These are phyloP conservation scores for Montipora efflorescens DNA, from an alignment of 64 coral and sea anemone genomes.

Conservation along the genomic window DNA sequence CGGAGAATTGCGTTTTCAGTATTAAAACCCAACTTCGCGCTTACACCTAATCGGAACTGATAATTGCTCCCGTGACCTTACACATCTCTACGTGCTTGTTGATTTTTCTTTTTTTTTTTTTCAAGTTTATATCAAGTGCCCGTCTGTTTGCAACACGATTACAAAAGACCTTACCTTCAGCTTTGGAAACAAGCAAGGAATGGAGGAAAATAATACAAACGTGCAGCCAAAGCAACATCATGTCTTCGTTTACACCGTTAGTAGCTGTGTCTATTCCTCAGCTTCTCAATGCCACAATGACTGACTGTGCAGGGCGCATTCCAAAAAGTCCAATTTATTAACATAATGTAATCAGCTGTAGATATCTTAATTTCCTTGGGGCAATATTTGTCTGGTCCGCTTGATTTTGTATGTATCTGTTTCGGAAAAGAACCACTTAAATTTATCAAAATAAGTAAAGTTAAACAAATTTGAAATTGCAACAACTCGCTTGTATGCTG, in stretches of 20 bases:
- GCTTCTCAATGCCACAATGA: not conserved
- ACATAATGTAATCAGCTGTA: conserved; percentile 1
- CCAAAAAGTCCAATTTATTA: not conserved
- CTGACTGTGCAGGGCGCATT: not conserved
- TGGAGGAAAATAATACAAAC: not conserved
- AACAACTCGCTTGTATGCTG: not conserved
- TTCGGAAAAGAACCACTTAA: not conserved
- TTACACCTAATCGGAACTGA: too few relatives aligned
- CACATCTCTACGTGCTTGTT: too few relatives aligned
- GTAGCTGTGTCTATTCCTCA: not conserved
- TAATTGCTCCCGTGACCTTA: too few relatives aligned
- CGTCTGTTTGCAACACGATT: not conserved
- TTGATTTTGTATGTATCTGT: conserved; percentile 18
- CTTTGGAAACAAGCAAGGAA: not conserved
- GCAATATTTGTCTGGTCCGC: not conserved
- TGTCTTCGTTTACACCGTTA: not conserved
- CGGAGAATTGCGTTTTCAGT: too few relatives aligned
- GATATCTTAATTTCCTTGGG: not conserved
- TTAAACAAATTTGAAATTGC: not conserved
- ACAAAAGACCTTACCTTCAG: not conserved
- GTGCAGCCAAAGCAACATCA: not conserved
- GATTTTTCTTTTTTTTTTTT: not conserved
- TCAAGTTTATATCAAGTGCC: not conserved
- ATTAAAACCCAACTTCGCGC: too few relatives aligned
- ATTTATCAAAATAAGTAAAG: not conserved